Evolutionary conservation across 2,113 vertebrate species (phyloP).

Genomic region (Salvelinus alpinus): DNA sequence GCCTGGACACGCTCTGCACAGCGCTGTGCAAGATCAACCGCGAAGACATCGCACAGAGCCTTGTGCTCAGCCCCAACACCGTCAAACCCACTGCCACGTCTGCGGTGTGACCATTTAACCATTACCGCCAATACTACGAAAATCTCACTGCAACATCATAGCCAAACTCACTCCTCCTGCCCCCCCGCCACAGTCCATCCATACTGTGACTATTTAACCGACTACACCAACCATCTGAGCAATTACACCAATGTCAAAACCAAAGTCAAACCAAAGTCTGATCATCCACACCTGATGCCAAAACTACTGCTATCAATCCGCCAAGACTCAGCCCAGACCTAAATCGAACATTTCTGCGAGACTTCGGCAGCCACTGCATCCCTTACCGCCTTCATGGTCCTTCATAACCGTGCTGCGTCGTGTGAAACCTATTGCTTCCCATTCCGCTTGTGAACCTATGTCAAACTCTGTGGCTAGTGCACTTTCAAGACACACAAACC

Average conservation of each 20-base stretch:
- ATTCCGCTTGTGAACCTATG: not conserved
- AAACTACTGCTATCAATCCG: not conserved
- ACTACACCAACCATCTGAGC: not conserved
- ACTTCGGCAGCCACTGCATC: not conserved
- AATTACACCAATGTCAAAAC: not conserved
- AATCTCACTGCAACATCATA: not conserved
- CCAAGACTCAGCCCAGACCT: not conserved
- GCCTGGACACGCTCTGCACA: constrained; percentile 80
- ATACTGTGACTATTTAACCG: not conserved
- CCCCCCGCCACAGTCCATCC: not conserved
- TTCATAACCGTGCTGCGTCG: too few species aligned
- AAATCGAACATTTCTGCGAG: not conserved
- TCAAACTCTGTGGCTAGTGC: too few species aligned
- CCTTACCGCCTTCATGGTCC: not conserved
- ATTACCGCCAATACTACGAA: constrained; percentile 18
- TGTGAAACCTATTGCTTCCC: not conserved
- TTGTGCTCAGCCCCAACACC: constrained; percentile 69
- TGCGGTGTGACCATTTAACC: constrained; percentile 77
- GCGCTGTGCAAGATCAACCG: constrained; percentile 90
- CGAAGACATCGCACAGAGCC: constrained; percentile 88
- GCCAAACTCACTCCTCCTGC: not conserved
- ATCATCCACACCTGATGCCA: not conserved
- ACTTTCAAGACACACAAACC: not conserved
- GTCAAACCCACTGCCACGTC: constrained; percentile 88
- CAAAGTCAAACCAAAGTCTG: too few species aligned